Evolutionary conservation across 2,113 vertebrate species (phyloP).

Genomic region (Spermophilus dauricus): DNA sequence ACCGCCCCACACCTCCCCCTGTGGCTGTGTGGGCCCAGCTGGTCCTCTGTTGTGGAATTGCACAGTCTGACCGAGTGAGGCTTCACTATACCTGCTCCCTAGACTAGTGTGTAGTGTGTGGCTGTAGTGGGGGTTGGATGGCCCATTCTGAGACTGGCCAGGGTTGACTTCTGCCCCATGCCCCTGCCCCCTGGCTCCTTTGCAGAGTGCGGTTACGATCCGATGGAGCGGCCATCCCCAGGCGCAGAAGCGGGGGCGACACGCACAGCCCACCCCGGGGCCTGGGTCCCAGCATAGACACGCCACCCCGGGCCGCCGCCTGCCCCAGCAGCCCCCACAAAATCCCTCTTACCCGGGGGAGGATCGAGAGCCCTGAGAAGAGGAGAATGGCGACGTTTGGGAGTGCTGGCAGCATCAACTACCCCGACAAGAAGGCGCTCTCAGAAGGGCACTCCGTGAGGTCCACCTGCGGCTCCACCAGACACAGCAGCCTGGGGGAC

Average conservation of each 20-base stretch:
- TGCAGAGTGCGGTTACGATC: conserved; percentile 95
- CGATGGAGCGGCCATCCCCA: conserved; percentile 96
- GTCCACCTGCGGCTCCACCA: conserved; percentile 93
- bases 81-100: conserved; percentile 56
- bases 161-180: conserved; percentile 75
- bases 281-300: conserved; percentile 92
- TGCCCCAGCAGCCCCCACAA: conserved; percentile 99
- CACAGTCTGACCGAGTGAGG: conserved; percentile 41
- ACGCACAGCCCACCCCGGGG: conserved; percentile 95
- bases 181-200: conserved; percentile 75
- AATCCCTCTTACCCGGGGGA: conserved; percentile 92
- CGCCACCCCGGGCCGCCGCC: conserved; percentile 96
- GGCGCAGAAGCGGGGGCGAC: conserved; percentile 93
- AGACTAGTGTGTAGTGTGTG: background rate
- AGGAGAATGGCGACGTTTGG: conserved; percentile 97
- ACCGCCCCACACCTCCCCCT: no score
- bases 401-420: conserved; percentile 97
- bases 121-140: conserved; percentile 21
- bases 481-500: conserved; percentile 99
- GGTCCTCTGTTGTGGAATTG: no score
- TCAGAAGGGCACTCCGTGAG: conserved; percentile 94
- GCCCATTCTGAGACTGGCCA: background rate
- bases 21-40: no score
- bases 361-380: conserved; percentile 97
- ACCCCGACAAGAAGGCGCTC: conserved; percentile 94